Base-by-base conservation (phyloP, 2,797 vertebrate species). In the Halcyon chelicuti region DNA sequence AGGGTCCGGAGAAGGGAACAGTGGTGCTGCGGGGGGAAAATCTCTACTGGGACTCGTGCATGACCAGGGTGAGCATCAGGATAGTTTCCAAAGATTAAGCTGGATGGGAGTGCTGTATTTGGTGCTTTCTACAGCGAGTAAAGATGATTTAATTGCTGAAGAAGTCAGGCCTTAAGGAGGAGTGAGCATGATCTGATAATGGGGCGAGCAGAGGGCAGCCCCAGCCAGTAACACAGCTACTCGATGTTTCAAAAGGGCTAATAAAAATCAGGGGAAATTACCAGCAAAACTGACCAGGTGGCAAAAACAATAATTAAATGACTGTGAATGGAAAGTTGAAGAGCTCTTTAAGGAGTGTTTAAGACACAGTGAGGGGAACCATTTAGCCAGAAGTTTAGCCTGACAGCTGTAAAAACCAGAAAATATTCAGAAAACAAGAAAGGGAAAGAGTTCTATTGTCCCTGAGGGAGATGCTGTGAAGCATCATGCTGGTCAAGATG, bases 281-380 rank as follows among this genome's bases (percentile, higher is more conserved):
- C 52, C 46, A 88, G 79, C 58, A 66, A 85, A 84, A 86, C 19
- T 95, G 88, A 92, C 83, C 88, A 93, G 71, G 58, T 93, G 83
- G 90, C 86, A 92, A 90, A 55, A 93, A 60, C n/a, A 57, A 47
- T 54, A 74, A 61, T 49, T 61, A 61, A 86, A 93, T 95, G 90
- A 92, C 86, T 88, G 57, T 89, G 60, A 86, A 92, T 76, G 85
- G 93, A 92, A 86, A 88, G 60, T 65, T 65, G 75, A 80, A 80
- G 66, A 81, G 46, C 28, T 54, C 25, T 90, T 72, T 54, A 80
- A 39, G 26, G 86, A 74, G 37, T 19, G 22, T 63, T 86, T 46
- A 71, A 81, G 54, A 91, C 86, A 60, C 10, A 68, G 14, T 7
- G 20, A 77, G 89, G 37, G 37, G 89, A 92, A 52, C 5, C 77